Conservation (phyloP, 2,113 vertebrate species). For the Nothocercus julius region DNA sequence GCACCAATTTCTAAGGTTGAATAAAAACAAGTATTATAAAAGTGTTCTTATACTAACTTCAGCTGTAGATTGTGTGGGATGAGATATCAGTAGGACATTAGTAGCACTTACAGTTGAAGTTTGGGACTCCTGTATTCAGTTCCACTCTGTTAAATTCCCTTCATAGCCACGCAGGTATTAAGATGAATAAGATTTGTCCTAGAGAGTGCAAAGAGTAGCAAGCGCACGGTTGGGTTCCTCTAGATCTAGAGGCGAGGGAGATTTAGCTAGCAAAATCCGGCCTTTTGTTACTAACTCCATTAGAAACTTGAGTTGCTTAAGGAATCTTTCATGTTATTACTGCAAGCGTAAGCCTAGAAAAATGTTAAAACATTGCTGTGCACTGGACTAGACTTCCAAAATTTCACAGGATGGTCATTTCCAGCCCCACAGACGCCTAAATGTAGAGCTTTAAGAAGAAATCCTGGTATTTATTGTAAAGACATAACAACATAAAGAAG, state of each 20-base stretch:
- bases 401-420: neutral
- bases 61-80: neutral
- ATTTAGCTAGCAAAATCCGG: neutral
- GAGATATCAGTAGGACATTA: neutral
- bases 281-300: neutral
- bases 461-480: neutral
- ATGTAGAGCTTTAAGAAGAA: neutral
- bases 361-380: neutral
- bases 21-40: neutral
- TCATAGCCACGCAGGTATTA: neutral
- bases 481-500: neutral
- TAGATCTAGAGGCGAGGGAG: neutral
- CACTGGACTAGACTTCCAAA: neutral
- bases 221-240: rapidly evolving
- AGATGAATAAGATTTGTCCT: neutral
- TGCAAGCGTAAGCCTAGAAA: neutral
- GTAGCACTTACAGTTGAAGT: neutral
- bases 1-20: neutral
- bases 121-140: neutral
- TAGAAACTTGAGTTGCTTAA: neutral
- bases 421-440: neutral
- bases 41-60: neutral
- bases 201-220: neutral
- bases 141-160: neutral
- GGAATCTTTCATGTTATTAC: neutral